Evolutionary conservation across 2,797 vertebrate species (phyloP), one percentile per base, ranked within the genome.

Genomic region (Leontocebus nigricollis): DNA sequence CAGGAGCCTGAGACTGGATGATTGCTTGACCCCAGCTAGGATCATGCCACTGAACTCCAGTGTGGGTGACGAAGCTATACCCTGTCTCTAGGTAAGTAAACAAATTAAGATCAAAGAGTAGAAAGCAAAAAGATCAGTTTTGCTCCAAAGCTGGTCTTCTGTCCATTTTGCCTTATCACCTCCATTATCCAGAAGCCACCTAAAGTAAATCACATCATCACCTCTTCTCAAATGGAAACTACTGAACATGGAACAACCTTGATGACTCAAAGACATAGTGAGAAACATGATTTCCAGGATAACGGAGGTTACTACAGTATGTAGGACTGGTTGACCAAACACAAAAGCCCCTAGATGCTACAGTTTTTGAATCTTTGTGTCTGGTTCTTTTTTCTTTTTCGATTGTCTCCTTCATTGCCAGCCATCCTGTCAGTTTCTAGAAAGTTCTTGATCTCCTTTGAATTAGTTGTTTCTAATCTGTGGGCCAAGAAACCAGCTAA

Each of bases 391-490:
- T 82, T 79, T 86, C 83, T 79, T 88, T 90, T 36, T 48, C 33
- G 72, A 1, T 52, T 46, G 73, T 61, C 12, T 91, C 50, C 41
- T 79, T 88, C 10, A 30, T 72, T 81, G 75, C 83, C 70, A 91
- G 46, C 50, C 73, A 46, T 55, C 59, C 33, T 46, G 52, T 87
- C 14, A 14, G 30, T 44, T 59, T 96, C 76, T 81, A 76, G 80
- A 79, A 59, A 61, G 27, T 52, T 82, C 88, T 82, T 67, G 59
- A 55, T 88, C 81, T 59, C 89, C 50, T 94, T 90, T 0, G 12
- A 72, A 94, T 93, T 94, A 61, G 36, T 79, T 80, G 48, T 73
- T 91, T 90, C 61, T 96, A 48, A 77, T 95, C 67, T 75, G 24
- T 27, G 36, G 83, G 90, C 76, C 48, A 76, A 95, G 76, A 88